Evolutionary conservation across 2,888 invertebrate species (phyloP), one percentile per base, ranked within the genome.

Genomic region (Apotomis turbidana): DNA sequence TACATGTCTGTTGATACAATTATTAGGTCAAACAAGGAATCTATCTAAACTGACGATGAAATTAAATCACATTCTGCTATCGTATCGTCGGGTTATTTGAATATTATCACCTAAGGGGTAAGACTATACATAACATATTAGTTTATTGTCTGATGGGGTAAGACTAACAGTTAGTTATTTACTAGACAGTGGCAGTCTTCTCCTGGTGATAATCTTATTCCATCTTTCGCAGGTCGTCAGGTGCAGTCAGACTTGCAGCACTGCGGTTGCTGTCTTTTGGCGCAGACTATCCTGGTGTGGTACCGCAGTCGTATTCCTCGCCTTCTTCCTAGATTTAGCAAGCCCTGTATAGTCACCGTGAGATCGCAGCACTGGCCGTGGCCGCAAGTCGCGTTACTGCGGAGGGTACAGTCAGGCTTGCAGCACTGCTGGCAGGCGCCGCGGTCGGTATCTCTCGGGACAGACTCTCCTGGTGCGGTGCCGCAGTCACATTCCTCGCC

Each of bases 401-500:
- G 95, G 76, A 99, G 91, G 95, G 96, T 97, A 90, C 99, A 99
- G 88, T 97, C 95, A 84, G 98, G 89, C 96, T 98, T 83, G 96
- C 95, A 93, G 97, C 98, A 88, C 94, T 96, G 85, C 95, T 94
- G 60, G 94, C 95, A 83, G 95, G 89, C 3, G 97, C 97, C 88
- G 97, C 97, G 82, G 98, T 97, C 74, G 9, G 0, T n/a, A 5
- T 66, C 57, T 4, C 1, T 8, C 10, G 71, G 69, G 0, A 71
- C 71, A 10, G 54, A 58, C 0, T 70, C 68, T 87, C 96, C 97
- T 76, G 97, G 96, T 0, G 96, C 96, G 0, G 95, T 94, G 78
- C 98, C 98, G 90, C 98, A 98, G 88, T 99, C 99, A 90, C 99
- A 99, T 86, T 99, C 97, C 86, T 99, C 99, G 2, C 99, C 99